Base-by-base conservation (phyloP, 2,888 invertebrate genomes). In the Erebia ligea region DNA sequence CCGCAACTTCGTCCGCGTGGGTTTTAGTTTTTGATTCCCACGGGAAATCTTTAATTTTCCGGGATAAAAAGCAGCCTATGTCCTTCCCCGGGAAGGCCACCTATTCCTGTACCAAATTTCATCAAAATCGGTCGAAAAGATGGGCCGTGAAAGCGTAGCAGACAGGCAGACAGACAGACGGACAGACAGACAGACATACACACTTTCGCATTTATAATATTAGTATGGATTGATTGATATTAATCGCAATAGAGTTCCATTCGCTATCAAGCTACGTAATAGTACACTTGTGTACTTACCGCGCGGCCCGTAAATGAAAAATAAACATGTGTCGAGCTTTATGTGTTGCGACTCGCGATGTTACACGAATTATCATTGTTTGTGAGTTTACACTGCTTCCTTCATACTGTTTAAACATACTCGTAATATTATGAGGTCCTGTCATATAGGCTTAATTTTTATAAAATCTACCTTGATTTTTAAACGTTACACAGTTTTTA, bases 321-420 rank as follows among this genome's bases (percentile, higher is more conserved):
- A 91, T 91, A 92, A 92, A 92, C 92, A 92, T 82, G 85, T 86
- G 86, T 86, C 76, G 85, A 83, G 82, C 81, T 88, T 89, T 89
- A 88, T 85, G 85, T 83, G 83, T 59, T 19, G 67, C 59, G 48
- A 58, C 67, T 81, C 76, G 81, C 80, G 83, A 84, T 83, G 87
- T 85, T 84, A 86, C 84, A 84, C 83, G 84, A 86, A 89, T 89
- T 89, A 90, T 89, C 85, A 79, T 80, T 86, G 88, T 87, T 76
- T 74, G 87, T 79, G 79, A 82, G 80, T 79, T 80, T 76, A 77
- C 78, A 76, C 69, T 77, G 78, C 79, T 76, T 75, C 72, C 75
- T 76, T 73, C 76, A 68, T 79, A 78, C 77, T 77, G 78, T 79
- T 81, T 76, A 79, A 78, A 82, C 78, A 78, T 61, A 40, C 15